Conservation (phyloP, 2,888 invertebrate genomes). For the Syritta pipiens region DNA sequence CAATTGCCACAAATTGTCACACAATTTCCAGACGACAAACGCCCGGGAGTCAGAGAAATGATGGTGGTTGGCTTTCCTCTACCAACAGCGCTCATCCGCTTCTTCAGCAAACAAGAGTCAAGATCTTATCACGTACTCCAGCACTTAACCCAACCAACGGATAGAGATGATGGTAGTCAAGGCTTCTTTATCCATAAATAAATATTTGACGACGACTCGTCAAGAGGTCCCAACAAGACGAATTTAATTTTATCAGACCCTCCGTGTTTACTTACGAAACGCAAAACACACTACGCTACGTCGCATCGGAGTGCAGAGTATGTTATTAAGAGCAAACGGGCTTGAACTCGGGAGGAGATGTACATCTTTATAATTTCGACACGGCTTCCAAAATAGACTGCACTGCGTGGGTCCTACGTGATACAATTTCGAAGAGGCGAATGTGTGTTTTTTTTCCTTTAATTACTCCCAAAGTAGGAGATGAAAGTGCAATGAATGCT, state of each 20-base stretch:
- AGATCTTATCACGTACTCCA: conserved; percentile 57
- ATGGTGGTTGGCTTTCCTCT: conserved; percentile 18
- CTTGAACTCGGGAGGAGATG: conserved; percentile 45
- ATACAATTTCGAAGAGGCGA: not conserved
- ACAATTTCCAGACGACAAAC: conserved; percentile 25
- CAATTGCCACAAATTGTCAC: conserved; percentile 45
- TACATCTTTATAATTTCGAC: conserved; percentile 19
- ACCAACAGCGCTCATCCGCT: conserved; percentile 32
- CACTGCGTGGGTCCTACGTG: conserved; percentile 34
- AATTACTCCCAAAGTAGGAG: too few relatives aligned
- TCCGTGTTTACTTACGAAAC: conserved; percentile 33
- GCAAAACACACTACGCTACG: too few relatives aligned
- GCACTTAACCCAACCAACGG: conserved; percentile 50
- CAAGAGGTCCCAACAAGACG: conserved; percentile 48
- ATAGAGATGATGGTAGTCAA: conserved; percentile 33
- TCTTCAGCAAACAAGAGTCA: conserved; percentile 42
- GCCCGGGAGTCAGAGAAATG: not conserved
- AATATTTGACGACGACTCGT: conserved; percentile 52
- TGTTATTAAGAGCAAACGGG: conserved; percentile 2
- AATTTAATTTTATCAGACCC: conserved; percentile 43
- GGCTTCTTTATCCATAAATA: conserved; percentile 49
- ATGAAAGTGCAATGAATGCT: not conserved
- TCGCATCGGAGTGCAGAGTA: not conserved
- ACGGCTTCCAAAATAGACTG: conserved; percentile 24
- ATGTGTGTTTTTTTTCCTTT: not conserved